Conservation (phyloP, 1,140 invertebrate genomes). For the Meloidogyne exigua region DNA sequence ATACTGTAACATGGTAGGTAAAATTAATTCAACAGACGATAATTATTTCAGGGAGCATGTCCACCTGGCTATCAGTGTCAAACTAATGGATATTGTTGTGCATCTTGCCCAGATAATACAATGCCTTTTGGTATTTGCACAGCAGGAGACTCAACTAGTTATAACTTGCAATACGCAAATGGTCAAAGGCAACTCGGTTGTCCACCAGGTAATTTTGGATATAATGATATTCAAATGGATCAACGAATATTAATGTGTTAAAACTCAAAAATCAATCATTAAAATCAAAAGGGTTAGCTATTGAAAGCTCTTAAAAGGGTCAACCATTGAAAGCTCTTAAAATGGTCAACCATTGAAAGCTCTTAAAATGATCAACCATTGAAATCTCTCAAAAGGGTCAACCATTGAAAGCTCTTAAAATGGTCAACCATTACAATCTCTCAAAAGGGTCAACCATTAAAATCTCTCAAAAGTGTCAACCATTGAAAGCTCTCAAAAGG, state of each 20-base stretch:
- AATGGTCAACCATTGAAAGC: background rate
- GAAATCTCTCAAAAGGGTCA: background rate
- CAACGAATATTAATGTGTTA: no score
- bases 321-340: no score
- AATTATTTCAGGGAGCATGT: constrained; percentile 41
- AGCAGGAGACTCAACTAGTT: constrained; percentile 18
- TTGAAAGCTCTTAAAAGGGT: background rate
- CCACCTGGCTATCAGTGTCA: constrained; percentile 45
- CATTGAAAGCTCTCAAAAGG: background rate
- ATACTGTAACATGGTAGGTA: constrained; percentile 40
- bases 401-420: background rate
- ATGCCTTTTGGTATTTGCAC: constrained; percentile 46
- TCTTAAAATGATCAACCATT: no score
- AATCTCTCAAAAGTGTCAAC: background rate
- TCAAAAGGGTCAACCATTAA: no score
- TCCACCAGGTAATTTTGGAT: constrained; percentile 8
- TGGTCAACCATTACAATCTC: no score
- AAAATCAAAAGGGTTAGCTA: no score
- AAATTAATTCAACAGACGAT: no score
- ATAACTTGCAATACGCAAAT: constrained; percentile 1
- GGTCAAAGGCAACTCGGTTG: constrained; percentile 17
- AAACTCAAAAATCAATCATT: no score
- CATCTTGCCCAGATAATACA: constrained; percentile 47
- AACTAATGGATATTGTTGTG: constrained; percentile 48
- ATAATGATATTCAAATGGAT: no score